Evolutionary conservation across 2,888 invertebrate species (phyloP).

Genomic region (Aphrophora alni): DNA sequence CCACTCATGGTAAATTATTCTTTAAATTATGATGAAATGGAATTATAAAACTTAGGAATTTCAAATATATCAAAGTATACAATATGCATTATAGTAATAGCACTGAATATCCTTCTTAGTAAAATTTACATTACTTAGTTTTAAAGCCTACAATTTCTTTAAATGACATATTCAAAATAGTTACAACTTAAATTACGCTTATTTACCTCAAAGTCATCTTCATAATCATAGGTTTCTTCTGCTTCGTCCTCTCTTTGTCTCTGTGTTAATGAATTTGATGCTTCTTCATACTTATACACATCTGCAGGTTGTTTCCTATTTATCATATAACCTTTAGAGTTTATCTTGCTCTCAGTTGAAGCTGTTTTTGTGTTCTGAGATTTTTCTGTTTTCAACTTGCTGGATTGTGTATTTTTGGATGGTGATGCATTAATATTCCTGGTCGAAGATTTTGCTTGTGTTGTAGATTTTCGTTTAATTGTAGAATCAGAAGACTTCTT

Average conservation of each 20-base stretch:
- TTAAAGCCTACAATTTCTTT: too few relatives aligned
- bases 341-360: not conserved
- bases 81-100: too few relatives aligned
- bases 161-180: too few relatives aligned
- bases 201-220: constrained; percentile 61
- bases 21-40: too few relatives aligned
- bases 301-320: not conserved
- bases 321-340: too few relatives aligned
- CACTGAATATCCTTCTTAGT: too few relatives aligned
- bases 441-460: not conserved
- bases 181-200: too few relatives aligned
- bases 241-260: constrained; percentile 43
- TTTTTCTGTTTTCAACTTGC: not conserved
- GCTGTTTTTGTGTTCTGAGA: not conserved
- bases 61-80: too few relatives aligned
- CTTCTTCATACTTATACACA: not conserved
- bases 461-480: not conserved
- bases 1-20: too few relatives aligned
- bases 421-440: not conserved
- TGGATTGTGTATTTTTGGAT: not conserved
- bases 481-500: not conserved
- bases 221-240: constrained; percentile 55
- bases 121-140: too few relatives aligned
- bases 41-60: too few relatives aligned
- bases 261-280: not conserved